A percentile compares a stretch with the other conserved stretches of the same genome.
These are phyloP conservation scores for Mythimna lalbum DNA, from an alignment of 2,888 invertebrate genomes.

Conservation along the genomic window DNA sequence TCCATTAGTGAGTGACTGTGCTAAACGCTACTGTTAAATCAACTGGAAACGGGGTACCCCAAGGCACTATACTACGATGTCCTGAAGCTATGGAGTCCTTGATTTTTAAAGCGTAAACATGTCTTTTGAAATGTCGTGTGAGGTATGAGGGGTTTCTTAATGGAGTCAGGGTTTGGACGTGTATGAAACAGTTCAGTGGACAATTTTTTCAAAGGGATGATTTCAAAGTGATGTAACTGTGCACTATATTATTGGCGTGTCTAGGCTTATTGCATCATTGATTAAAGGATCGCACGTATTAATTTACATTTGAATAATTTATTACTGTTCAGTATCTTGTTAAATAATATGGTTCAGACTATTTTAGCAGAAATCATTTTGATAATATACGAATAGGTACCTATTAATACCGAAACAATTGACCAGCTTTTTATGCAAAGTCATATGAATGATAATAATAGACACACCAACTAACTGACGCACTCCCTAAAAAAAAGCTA, in stretches of 20 bases:
- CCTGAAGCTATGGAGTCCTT: conserved; percentile 43
- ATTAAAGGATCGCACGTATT: neutral
- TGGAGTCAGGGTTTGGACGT: conserved; percentile 16
- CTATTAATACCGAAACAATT: neutral
- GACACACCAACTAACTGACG: neutral
- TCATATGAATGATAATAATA: neutral
- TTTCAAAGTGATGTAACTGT: neutral
- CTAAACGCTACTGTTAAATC: conserved; percentile 68
- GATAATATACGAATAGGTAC: neutral
- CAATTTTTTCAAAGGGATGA: neutral
- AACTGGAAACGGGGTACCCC: conserved; percentile 67
- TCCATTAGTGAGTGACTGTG: conserved; percentile 71
- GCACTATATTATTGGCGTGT: neutral
- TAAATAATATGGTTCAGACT: too few species aligned
- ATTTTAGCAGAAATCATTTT: neutral
- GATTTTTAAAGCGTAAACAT: conserved; percentile 56
- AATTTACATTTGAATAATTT: neutral
- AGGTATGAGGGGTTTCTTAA: conserved; percentile 28
- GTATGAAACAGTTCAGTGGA: conserved; percentile 27
- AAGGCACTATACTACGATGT: conserved; percentile 39
- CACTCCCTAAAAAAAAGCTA: neutral
- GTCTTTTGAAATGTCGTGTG: conserved; percentile 44
- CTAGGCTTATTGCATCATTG: neutral
- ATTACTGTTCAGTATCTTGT: neutral
- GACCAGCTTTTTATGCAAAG: neutral